Evolutionary conservation across 2,888 invertebrate species (phyloP).

Genomic region (Synanthedon tipuliformis): DNA sequence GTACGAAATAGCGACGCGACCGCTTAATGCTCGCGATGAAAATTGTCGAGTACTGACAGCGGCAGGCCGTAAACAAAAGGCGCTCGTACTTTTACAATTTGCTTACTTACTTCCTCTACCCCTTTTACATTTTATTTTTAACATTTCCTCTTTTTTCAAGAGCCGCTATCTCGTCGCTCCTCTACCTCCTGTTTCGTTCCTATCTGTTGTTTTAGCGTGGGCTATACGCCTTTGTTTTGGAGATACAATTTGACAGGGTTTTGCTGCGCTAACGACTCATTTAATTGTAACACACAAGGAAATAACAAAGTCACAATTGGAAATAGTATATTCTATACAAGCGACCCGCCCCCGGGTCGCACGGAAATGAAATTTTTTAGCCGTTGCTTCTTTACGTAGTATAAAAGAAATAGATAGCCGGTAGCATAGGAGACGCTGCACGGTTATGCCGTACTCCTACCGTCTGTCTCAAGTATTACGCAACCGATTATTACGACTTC

Average conservation of each 20-base stretch:
- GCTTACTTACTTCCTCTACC: constrained; percentile 43
- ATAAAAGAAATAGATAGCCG: not conserved
- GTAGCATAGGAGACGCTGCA: too few relatives aligned
- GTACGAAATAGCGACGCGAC: constrained; percentile 1
- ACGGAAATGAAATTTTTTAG: too few relatives aligned
- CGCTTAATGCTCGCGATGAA: constrained; percentile 10
- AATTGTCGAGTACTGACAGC: constrained; percentile 32
- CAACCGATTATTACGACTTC: too few relatives aligned
- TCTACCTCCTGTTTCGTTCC: constrained; percentile 37
- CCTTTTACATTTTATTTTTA: constrained; percentile 55
- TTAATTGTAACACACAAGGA: too few relatives aligned
- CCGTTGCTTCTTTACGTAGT: not conserved
- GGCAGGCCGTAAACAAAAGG: constrained; percentile 44
- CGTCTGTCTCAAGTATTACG: too few relatives aligned
- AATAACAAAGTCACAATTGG: too few relatives aligned
- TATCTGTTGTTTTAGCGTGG: not conserved
- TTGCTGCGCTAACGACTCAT: too few relatives aligned
- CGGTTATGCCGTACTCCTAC: too few relatives aligned
- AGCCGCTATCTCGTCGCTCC: constrained; percentile 44
- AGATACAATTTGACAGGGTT: not conserved
- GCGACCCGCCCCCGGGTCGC: too few relatives aligned
- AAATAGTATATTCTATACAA: too few relatives aligned
- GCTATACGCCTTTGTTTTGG: not conserved
- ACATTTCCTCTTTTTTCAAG: constrained; percentile 47
- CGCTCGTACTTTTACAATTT: constrained; percentile 54